Evolutionary conservation across 2,113 vertebrate genomes (phyloP).

Genomic region (Arothron firmamentum): DNA sequence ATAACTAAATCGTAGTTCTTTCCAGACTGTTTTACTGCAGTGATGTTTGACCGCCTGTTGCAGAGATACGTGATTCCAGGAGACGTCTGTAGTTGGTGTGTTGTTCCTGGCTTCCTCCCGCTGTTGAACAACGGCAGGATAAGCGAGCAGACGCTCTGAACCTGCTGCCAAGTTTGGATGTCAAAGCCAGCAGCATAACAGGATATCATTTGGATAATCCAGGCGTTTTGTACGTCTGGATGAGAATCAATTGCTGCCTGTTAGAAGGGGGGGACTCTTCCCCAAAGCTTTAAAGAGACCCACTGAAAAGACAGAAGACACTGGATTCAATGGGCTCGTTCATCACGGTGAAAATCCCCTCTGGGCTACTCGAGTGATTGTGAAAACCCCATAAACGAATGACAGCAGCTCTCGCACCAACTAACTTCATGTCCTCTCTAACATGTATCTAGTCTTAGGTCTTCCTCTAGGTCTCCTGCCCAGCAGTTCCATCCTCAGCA

Average conservation of each 20-base stretch:
- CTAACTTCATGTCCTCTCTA: too few species aligned
- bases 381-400: too few species aligned
- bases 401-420: too few species aligned
- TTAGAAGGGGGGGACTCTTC: conserved; percentile 34
- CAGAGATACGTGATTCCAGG: conserved; percentile 8
- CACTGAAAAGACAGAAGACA: neutral
- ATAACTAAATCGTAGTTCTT: neutral
- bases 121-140: conserved; percentile 22
- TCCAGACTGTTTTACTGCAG: neutral
- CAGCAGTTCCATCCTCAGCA: too few species aligned
- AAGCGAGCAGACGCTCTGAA: conserved; percentile 14
- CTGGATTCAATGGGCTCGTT: too few species aligned
- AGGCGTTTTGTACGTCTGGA: conserved; percentile 23
- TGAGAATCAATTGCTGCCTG: conserved; percentile 25
- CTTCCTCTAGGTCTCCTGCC: too few species aligned
- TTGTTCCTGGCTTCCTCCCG: conserved; percentile 36
- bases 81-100: conserved; percentile 27
- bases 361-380: too few species aligned
- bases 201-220: conserved; percentile 41
- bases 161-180: conserved; percentile 39
- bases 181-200: conserved; percentile 36
- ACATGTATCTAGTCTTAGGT: too few species aligned
- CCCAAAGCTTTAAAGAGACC: conserved; percentile 7
- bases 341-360: too few species aligned
- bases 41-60: conserved; percentile 2